A percentile compares a stretch with the other conserved stretches of the same genome.
Evolutionary conservation across 2,888 invertebrate species (phyloP).

Genomic region (Drosophila monieri): DNA sequence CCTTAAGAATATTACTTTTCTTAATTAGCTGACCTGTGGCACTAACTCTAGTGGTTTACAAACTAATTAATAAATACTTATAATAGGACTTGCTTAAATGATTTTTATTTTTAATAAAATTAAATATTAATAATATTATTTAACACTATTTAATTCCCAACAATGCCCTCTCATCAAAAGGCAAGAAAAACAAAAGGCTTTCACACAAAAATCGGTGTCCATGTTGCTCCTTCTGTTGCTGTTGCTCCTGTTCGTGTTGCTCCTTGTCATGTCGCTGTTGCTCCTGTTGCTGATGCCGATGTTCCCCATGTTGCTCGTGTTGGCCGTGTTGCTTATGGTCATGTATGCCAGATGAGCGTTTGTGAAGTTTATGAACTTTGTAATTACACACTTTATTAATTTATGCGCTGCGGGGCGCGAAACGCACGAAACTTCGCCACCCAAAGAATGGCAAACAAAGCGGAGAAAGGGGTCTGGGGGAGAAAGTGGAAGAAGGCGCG

Average conservation of each 20-base stretch:
- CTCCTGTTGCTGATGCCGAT: slow-evolving; percentile 21
- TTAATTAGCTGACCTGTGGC: no score
- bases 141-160: background rate
- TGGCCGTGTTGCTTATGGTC: slow-evolving; percentile 40
- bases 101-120: background rate
- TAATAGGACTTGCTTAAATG: no score
- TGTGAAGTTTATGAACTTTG: slow-evolving; percentile 78
- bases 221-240: background rate
- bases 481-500: slow-evolving; percentile 7
- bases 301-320: slow-evolving; percentile 5
- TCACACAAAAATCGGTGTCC: slow-evolving; percentile 1
- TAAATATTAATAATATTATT: background rate
- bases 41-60: no score
- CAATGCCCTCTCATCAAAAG: background rate
- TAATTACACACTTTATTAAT: slow-evolving; percentile 80
- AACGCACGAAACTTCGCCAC: slow-evolving; percentile 23
- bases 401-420: slow-evolving; percentile 70
- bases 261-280: background rate
- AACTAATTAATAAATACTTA: no score
- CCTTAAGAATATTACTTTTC: no score
- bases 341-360: slow-evolving; percentile 69
- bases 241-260: background rate
- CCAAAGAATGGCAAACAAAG: slow-evolving; percentile 8
- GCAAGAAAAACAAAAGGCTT: background rate
- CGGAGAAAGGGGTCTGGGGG: background rate